Conservation (phyloP, 1,140 invertebrate species). For the Drosophila gunungcola region DNA sequence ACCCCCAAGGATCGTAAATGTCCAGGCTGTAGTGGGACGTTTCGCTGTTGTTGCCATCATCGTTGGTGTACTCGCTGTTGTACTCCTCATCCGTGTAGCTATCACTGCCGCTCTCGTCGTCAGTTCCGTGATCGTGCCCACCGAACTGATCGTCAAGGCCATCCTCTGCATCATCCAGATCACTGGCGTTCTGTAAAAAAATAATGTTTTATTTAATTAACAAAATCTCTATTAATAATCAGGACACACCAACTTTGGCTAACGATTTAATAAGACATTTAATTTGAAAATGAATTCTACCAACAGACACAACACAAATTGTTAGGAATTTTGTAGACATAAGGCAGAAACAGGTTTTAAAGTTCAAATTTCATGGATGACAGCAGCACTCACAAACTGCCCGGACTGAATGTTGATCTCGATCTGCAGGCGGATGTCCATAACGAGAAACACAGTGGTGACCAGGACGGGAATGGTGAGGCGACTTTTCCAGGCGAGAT, state of each 20-base stretch:
- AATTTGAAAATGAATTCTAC: not conserved
- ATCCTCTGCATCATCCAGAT: constrained; percentile 60
- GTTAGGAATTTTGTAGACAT: not conserved
- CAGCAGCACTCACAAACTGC: constrained; percentile 57
- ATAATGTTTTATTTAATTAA: no score
- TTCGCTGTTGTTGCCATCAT: constrained; percentile 62
- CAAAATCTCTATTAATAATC: no score
- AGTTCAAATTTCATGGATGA: not conserved
- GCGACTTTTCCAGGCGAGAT: constrained; percentile 86
- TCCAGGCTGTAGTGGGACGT: constrained; percentile 53
- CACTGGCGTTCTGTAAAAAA: constrained; percentile 62
- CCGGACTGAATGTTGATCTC: constrained; percentile 86
- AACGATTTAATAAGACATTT: not conserved
- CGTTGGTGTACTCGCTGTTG: constrained; percentile 67
- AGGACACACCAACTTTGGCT: no score
- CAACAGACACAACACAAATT: no score
- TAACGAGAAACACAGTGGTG: constrained; percentile 85
- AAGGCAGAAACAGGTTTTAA: not conserved
- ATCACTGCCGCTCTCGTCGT: constrained; percentile 63
- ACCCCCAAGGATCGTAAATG: constrained; percentile 61
- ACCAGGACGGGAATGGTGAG: constrained; percentile 85
- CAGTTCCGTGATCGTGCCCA: constrained; percentile 29
- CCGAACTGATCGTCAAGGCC: constrained; percentile 27
- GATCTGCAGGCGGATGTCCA: constrained; percentile 86
- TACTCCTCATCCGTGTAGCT: constrained; percentile 67